phyloP scores from a whole-genome alignment of 2,797 vertebrate genomes.

The Xerus rutilus region DNA sequence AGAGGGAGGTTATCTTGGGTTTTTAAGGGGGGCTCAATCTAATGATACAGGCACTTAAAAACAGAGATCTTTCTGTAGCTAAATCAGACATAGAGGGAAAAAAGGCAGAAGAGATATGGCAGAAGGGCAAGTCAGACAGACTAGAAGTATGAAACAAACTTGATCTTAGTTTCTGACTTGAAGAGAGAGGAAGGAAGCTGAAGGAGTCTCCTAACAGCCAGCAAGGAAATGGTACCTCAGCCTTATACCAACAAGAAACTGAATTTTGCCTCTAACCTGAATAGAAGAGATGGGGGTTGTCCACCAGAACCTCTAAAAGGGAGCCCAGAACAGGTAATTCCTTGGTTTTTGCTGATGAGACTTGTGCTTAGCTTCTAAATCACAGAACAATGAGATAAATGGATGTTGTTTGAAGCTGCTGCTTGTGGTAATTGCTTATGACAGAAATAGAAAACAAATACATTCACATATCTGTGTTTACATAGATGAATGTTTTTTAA shows the following conservation, averaged over 20 bases:
- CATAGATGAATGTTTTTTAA: not conserved
- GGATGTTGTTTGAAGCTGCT: not conserved
- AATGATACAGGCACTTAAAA: not conserved
- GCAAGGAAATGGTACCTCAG: not conserved
- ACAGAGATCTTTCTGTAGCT: not conserved
- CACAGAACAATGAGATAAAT: not conserved
- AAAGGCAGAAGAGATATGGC: not conserved
- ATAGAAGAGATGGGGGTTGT: rapidly evolving
- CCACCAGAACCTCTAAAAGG: not conserved
- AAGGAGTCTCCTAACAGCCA: not conserved
- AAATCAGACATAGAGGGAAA: not conserved
- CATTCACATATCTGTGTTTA: not conserved
- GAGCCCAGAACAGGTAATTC: not conserved
- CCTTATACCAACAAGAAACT: not conserved
- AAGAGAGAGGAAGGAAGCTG: not conserved
- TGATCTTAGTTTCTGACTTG: not conserved
- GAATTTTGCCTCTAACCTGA: not conserved
- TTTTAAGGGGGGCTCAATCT: not conserved
- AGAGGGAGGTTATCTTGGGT: not conserved
- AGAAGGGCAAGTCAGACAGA: not conserved
- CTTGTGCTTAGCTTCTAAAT: not conserved
- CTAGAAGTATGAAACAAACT: not conserved
- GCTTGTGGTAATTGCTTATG: not conserved
- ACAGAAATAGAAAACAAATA: not conserved
- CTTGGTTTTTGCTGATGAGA: not conserved